A percentile compares a stretch with the other conserved stretches of the same genome.
Evolutionary conservation across 2,797 vertebrate genomes (phyloP).

Genomic region (Trematomus bernacchii): DNA sequence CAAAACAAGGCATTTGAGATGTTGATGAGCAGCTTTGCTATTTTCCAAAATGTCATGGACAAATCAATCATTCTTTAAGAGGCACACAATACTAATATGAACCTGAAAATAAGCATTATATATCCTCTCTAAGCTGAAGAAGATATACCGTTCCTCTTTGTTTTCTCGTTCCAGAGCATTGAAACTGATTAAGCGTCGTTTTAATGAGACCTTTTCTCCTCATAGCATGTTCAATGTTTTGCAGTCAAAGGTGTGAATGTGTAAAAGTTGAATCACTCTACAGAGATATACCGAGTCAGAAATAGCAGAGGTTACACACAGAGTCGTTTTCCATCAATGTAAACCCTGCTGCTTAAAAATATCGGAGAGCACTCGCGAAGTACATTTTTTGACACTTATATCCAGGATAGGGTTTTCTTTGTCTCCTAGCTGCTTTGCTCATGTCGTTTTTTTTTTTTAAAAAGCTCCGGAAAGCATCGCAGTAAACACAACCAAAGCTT

Average conservation of each 20-base stretch:
- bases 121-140: too few species aligned
- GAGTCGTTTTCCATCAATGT: constrained; percentile 3
- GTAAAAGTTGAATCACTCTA: constrained; percentile 29
- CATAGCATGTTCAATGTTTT: constrained; percentile 14
- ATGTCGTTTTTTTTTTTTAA: constrained; percentile 7
- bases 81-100: neutral
- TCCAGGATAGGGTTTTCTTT: neutral
- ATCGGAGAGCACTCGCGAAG: constrained; percentile 21
- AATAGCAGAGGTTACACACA: constrained; percentile 19
- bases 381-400: constrained; percentile 22
- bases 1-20: neutral
- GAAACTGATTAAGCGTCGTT: constrained; percentile 23
- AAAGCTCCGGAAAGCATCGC: constrained; percentile 27
- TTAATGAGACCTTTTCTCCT: constrained; percentile 12
- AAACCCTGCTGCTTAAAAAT: constrained; percentile 25
- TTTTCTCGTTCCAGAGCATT: neutral
- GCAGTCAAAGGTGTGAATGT: constrained; percentile 19
- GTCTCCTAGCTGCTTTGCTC: constrained; percentile 10
- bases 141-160: too few species aligned
- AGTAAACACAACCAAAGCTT: constrained; percentile 34
- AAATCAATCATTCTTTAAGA: neutral
- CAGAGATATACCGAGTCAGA: constrained; percentile 11
- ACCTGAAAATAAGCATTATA: neutral
- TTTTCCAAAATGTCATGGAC: neutral
- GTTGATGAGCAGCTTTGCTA: too few species aligned